These are phyloP conservation scores for Pachycephala philippinensis DNA, from an alignment of 2,113 vertebrate genomes.

Conservation along the genomic window DNA sequence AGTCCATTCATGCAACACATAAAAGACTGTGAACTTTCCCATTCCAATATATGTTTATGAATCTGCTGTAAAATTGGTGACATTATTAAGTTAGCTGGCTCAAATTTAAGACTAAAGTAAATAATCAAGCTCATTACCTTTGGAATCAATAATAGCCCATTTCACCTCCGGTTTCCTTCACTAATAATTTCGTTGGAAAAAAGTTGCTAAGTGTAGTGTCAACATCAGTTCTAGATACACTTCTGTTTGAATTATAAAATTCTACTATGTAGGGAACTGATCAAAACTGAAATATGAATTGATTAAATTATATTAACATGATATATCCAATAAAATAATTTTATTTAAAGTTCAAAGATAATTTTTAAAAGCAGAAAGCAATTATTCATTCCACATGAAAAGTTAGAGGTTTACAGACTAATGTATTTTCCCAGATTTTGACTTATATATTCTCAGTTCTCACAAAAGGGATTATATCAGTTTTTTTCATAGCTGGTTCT, in stretches of 20 bases:
- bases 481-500: neutral
- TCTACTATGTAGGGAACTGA: neutral
- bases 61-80: neutral
- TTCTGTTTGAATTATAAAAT: neutral
- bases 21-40: neutral
- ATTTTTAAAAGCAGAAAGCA: neutral
- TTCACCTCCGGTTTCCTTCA: neutral
- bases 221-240: neutral
- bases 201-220: neutral
- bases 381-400: neutral
- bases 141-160: neutral
- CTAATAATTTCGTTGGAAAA: neutral
- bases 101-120: constrained; percentile 1
- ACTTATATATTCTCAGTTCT: neutral
- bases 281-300: neutral
- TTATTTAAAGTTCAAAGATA: neutral
- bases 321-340: neutral
- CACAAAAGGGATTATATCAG: neutral
- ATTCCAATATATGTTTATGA: neutral
- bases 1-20: neutral
- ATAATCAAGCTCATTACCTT: constrained; percentile 2
- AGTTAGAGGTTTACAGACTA: neutral
- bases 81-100: neutral
- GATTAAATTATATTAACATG: neutral
- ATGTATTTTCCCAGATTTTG: neutral